Evolutionary conservation across 2,888 invertebrate genomes (phyloP).

Genomic region (Cinara cedri): DNA sequence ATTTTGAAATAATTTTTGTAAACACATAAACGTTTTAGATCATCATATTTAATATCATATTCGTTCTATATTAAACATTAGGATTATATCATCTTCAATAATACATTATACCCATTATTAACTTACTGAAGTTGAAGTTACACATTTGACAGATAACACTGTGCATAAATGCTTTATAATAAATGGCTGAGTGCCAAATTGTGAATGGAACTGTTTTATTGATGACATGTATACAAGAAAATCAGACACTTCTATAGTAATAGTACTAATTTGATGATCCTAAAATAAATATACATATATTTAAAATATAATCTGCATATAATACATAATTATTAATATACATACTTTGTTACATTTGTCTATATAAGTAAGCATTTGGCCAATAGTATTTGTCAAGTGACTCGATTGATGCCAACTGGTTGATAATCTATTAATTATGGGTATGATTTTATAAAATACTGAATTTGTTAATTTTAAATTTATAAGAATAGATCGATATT

Average conservation of each 20-base stretch:
- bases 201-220: conserved; percentile 35
- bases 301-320: background rate
- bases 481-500: conserved; percentile 26
- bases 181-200: conserved; percentile 43
- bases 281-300: conserved; percentile 3
- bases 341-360: conserved; percentile 37
- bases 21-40: conserved; percentile 27
- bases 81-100: background rate
- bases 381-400: conserved; percentile 22
- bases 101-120: background rate
- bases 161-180: conserved; percentile 42
- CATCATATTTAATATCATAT: conserved; percentile 30
- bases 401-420: conserved; percentile 25
- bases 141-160: conserved; percentile 27
- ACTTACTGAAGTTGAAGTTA: conserved; percentile 24
- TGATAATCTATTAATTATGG: conserved; percentile 8
- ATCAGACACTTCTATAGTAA: conserved; percentile 46
- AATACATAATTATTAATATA: background rate
- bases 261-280: conserved; percentile 43
- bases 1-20: conserved; percentile 50
- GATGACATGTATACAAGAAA: conserved; percentile 44
- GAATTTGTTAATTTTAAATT: conserved; percentile 37
- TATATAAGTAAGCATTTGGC: conserved; percentile 31
- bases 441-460: conserved; percentile 48
- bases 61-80: conserved; percentile 23